Evolutionary conservation across 1,140 invertebrate genomes (phyloP), one percentile per base, ranked within the genome.

Genomic region (Drosophila persimilis): DNA sequence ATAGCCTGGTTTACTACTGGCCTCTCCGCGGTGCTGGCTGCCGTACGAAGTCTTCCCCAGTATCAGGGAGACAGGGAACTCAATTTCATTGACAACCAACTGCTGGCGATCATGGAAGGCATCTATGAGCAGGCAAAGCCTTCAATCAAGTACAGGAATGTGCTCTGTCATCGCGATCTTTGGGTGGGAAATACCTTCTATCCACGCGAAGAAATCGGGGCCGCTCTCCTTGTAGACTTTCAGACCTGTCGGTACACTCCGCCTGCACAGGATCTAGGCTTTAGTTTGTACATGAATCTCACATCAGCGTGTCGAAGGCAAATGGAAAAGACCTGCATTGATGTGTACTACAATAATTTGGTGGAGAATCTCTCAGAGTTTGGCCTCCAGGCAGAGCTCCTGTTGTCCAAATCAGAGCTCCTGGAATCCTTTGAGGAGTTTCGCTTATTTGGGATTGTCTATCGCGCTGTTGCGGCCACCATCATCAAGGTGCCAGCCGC

Each of bases 121-220:
- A 58, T 90, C 5, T 81, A 88, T 41, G 73, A 75, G 2, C 92
- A 92, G 5, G 55, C 73, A 6, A 78, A 56, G 2, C 50, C 71
- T 2, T 91, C 69, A 0, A 88, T 80, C 20, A 75, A 73, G 7
- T 90, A 83, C 39, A 62, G 55, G 6, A 94, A 94, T 63, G 94
- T 95, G 0, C 75, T 95, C 6, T 93, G 92, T 50, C 95, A 95
- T 86, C 92, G 93, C 0, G 93, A 95, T 90, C 88, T 94, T 2
- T 95, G 94, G 94, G 91, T 92, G 26, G 94, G 93, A 55, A 95
- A 95, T 73, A 73, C 95, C 0, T 90, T 95, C 64, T 94, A 93
- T 76, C 61, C 94, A 92, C 51, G 44, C 2, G 6, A 71, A 26
- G 13, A 20, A 3, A 8, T 58, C 1, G 39, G 17, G 4, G 86